Base-by-base conservation (phyloP, 2,113 vertebrate genomes). In the Pardalotus punctatus region DNA sequence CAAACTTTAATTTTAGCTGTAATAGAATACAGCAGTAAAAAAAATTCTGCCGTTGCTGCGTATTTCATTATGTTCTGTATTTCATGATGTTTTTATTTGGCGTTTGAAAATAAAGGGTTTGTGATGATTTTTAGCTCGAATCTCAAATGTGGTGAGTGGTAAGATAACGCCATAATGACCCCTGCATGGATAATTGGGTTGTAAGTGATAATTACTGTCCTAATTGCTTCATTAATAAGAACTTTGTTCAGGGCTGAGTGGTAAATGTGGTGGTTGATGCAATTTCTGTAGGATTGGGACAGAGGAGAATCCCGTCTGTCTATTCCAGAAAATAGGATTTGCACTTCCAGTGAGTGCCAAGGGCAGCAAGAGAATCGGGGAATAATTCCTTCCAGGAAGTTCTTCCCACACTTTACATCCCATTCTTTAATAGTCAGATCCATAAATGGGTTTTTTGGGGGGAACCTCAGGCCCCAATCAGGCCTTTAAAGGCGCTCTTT, bases 41-140 rank as follows among this genome's bases (percentile, higher is more conserved):
- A 31, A 36, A 47, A 13, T 9, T 29, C 27, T 61, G 0, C 31
- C 69, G 50, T 54, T 29, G 3, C n/a, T 35, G 42, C 43, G 58
- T 72, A 77, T 88, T 92, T 88, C 73, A 54, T 67, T 19, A 16
- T 56, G 92, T 81, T 89, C 81, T 28, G 20, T 72, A 77, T 90
- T 95, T 92, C 90, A 88, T 14, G n/a, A 33, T 42, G 28, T 2
- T 88, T 90, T 90, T 45, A 35, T 50, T 17, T 35, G 64, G 50
- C 21, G 65, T 88, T 92, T 65, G 31, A 35, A 92, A 96, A 92
- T 88, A 86, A 96, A 96, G 16, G 14, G 14, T 36, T 90, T 82
- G 66, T 69, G 85, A 90, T 33, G 50, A 50, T 53, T 94, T 94
- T 86, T 73, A 86, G 12, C 56, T 80, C 0, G 14, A 31, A 6